phyloP scores from a whole-genome alignment of 1,140 invertebrate species.

The Zaprionus tsacasi region DNA sequence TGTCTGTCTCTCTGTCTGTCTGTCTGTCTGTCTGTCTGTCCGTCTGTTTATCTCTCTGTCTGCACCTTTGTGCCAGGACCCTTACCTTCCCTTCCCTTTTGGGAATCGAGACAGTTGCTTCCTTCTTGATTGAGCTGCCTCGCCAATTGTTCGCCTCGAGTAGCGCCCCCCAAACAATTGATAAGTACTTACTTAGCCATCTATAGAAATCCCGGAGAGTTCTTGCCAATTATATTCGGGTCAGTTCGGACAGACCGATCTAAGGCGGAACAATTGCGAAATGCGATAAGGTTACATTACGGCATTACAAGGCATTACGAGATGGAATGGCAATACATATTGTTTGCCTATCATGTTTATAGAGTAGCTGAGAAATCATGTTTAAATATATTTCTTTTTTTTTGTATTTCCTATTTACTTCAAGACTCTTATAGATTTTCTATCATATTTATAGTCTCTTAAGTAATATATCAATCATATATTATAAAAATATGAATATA shows the following conservation, averaged over 20 bases:
- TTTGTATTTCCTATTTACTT: too few species aligned
- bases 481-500: too few species aligned
- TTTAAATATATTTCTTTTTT: too few species aligned
- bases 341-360: too few species aligned
- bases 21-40: conserved; percentile 4
- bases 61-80: not conserved
- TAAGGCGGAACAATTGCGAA: not conserved
- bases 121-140: conserved; percentile 48
- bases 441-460: too few species aligned
- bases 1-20: conserved; percentile 32
- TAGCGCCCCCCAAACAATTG: conserved; percentile 33
- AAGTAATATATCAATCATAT: too few species aligned
- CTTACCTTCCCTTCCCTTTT: conserved; percentile 40
- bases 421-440: too few species aligned
- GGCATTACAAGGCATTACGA: not conserved
- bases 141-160: conserved; percentile 35
- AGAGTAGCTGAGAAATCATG: too few species aligned
- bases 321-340: too few species aligned
- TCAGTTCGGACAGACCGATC: not conserved
- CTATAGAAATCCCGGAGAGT: not conserved
- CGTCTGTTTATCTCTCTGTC: too few species aligned
- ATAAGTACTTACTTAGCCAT: conserved; percentile 16
- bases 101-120: conserved; percentile 72
- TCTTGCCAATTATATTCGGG: not conserved
- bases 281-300: not conserved